These are phyloP conservation scores for Saguinus imperator DNA, from an alignment of 2,113 vertebrate genomes.

Conservation along the genomic window DNA sequence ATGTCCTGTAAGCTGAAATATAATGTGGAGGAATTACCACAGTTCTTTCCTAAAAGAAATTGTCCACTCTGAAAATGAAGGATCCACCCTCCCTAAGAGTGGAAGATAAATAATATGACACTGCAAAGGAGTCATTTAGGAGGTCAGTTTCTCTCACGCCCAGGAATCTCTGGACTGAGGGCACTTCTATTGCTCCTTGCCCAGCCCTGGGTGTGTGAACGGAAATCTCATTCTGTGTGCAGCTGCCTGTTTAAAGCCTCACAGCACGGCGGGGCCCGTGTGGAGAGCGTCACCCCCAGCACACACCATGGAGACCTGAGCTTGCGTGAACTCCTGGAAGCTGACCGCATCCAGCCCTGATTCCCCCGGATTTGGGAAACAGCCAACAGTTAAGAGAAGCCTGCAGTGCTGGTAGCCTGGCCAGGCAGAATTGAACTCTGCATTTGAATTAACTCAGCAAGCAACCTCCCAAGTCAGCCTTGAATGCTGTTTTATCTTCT, in stretches of 20 bases:
- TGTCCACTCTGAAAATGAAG: slow-evolving; percentile 41
- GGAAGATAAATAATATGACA: neutral
- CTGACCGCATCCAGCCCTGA: neutral
- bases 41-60: slow-evolving; percentile 27
- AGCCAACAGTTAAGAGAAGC: neutral
- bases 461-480: neutral
- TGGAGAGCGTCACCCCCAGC: neutral
- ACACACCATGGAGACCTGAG: neutral
- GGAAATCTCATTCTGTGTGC: neutral
- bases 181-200: neutral
- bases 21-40: slow-evolving; percentile 5
- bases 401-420: neutral
- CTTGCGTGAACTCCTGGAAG: neutral
- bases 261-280: accelerated
- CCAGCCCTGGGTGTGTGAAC: neutral
- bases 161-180: neutral
- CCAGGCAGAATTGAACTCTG: neutral
- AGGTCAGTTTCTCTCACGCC: neutral
- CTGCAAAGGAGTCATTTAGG: neutral
- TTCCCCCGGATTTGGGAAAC: neutral
- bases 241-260: neutral
- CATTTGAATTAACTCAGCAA: neutral
- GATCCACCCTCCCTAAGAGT: neutral
- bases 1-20: neutral
- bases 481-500: neutral